These are phyloP conservation scores for Conops quadrifasciatus DNA, from an alignment of 2,888 invertebrate species.

Conservation along the genomic window DNA sequence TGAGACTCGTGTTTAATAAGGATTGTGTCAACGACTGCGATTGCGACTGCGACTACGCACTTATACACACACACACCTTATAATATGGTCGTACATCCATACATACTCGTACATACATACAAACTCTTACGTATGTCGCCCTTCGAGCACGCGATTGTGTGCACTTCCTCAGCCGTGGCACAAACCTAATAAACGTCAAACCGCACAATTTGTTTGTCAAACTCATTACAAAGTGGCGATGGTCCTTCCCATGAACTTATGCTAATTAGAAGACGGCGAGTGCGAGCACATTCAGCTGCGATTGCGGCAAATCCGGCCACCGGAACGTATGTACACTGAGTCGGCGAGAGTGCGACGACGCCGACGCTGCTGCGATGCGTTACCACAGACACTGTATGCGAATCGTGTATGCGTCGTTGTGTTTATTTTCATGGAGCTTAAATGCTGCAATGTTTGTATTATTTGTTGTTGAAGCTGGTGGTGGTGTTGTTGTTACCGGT, in stretches of 20 bases:
- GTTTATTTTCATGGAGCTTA: background rate
- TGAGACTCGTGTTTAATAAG: background rate
- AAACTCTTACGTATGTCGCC: constrained; percentile 15
- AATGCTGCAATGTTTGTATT: constrained; percentile 9
- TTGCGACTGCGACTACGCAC: too few relatives aligned
- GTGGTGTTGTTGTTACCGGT: background rate
- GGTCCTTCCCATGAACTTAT: constrained; percentile 27
- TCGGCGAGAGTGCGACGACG: background rate
- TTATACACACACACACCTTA: too few relatives aligned
- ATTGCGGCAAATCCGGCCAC: constrained; percentile 20
- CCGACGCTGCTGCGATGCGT: background rate
- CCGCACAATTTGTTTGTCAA: constrained; percentile 33
- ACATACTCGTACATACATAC: constrained; percentile 4
- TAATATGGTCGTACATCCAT: too few relatives aligned
- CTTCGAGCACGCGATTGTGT: constrained; percentile 23
- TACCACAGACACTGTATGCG: background rate
- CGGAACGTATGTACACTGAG: background rate
- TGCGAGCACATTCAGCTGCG: constrained; percentile 26
- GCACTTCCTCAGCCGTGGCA: background rate
- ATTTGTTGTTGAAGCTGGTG: background rate
- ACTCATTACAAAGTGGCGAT: constrained; percentile 30
- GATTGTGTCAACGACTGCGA: constrained; percentile 6
- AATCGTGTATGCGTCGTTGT: background rate
- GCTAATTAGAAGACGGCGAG: constrained; percentile 29
- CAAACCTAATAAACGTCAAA: constrained; percentile 33